Conservation (phyloP, 2,888 invertebrate species). For the Folsomia manolachei region DNA sequence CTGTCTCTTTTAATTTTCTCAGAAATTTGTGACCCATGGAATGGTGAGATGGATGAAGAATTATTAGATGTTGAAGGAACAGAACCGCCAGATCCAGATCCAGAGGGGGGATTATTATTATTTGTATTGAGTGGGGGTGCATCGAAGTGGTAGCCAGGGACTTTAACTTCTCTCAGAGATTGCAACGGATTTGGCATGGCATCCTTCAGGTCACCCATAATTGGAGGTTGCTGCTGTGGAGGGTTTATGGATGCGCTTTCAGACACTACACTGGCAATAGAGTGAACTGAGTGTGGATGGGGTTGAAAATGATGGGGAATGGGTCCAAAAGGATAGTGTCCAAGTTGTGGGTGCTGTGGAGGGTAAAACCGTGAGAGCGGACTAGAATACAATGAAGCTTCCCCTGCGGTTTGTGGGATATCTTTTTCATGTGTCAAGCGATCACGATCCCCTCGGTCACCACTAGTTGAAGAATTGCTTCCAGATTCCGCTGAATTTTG, state of each 20-base stretch:
- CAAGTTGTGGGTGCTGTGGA: conserved; percentile 31
- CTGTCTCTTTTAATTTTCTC: conserved; percentile 31
- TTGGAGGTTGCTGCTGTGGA: conserved; percentile 17
- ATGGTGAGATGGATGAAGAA: conserved; percentile 40
- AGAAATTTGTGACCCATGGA: conserved; percentile 25
- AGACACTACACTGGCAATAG: conserved; percentile 14
- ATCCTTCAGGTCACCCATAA: conserved; percentile 36
- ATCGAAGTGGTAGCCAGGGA: conserved; percentile 62
- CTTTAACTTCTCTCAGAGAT: conserved; percentile 64
- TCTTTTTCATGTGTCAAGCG: neutral
- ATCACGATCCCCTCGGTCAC: conserved; percentile 27
- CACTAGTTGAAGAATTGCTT: no score
- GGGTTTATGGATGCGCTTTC: conserved; percentile 10
- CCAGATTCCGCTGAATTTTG: conserved; percentile 42
- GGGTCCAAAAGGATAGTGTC: conserved; percentile 36
- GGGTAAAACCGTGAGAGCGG: conserved; percentile 48
- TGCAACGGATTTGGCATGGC: conserved; percentile 66
- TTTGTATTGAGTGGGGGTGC: conserved; percentile 39
- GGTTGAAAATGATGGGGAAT: conserved; percentile 35
- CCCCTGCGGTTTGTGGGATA: conserved; percentile 33
- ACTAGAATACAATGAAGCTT: conserved; percentile 47
- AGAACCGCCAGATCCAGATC: conserved; percentile 26
- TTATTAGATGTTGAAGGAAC: conserved; percentile 30
- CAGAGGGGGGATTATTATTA: conserved; percentile 31
- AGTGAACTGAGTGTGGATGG: conserved; percentile 36